Base-by-base conservation (phyloP, 2,113 vertebrate species). In the Leuciscus idus region DNA sequence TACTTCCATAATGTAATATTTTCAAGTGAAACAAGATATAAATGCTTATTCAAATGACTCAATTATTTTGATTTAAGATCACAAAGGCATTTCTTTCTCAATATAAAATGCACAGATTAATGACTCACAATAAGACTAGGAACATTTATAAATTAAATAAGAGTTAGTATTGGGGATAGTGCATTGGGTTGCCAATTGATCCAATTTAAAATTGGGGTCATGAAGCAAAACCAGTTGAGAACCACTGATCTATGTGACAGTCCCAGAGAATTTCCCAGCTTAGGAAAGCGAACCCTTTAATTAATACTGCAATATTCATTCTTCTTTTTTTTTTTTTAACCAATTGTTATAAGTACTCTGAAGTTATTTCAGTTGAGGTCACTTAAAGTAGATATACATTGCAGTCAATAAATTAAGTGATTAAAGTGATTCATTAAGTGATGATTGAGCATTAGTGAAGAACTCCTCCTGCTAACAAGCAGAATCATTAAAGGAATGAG, bases 201-300 rank as follows among this genome's bases (percentile, higher is more conserved):
- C 55, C 11, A 15, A 78, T 78, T 36, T 59, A 36, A 80, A 61
- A 39, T n/a, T 61, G 55, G 33, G 30, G 23, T n/a, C 55, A 26
- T 73, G 23, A 39, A 43, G 55, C 77, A 80, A 43, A 80, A 10
- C 23, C 55, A 80, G 28, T 78, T 78, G 52, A 57, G 8, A 30
- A 57, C 9, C 28, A 57, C 28, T 33, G 28, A 57, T 6, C 15
- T 77, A 52, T 33, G 70, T 77, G 48, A 52, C 48, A 55, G 15
- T 46, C 2, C 12, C n/a, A 0, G 74, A 30, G 4, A 78, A 28
- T 33, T 30, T 19, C 55, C 74, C 74, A 77, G 33, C 7, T 15
- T 30, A 30, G 48, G 13, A 19, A 33, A 77, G 3, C 4, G 0
- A 78, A 28, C 30, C 30, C 11, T 39, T 79, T 79, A 13, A n/a